phyloP scores from a whole-genome alignment of 2,888 invertebrate genomes.

The Drosophila greeni region DNA sequence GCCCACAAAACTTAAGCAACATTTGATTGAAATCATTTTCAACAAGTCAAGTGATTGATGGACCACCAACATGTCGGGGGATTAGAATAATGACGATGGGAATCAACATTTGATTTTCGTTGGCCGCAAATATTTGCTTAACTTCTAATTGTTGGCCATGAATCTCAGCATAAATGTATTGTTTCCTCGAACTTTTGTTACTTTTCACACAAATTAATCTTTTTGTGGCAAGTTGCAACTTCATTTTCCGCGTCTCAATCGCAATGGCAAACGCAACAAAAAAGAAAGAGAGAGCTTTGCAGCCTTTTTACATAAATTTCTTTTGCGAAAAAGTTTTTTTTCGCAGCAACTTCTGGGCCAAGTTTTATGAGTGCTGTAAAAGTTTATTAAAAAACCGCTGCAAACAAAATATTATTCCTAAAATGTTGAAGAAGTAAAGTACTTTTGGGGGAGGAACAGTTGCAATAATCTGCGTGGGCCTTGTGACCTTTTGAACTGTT shows the following conservation, averaged over 20 bases:
- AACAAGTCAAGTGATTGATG: slow-evolving; percentile 54
- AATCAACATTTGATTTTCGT: slow-evolving; percentile 50
- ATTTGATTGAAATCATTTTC: slow-evolving; percentile 53
- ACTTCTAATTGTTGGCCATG: slow-evolving; percentile 19
- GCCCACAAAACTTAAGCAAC: slow-evolving; percentile 49
- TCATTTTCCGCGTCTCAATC: slow-evolving; percentile 49
- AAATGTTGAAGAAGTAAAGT: slow-evolving; percentile 38
- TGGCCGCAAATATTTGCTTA: slow-evolving; percentile 28
- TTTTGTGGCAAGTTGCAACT: slow-evolving; percentile 45
- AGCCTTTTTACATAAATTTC: slow-evolving; percentile 66
- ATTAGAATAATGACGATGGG: slow-evolving; percentile 47
- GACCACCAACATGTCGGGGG: slow-evolving; percentile 39
- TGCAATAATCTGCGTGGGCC: slow-evolving; percentile 12
- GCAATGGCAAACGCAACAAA: slow-evolving; percentile 14
- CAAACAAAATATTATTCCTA: slow-evolving; percentile 66
- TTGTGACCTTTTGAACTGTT: slow-evolving; percentile 30
- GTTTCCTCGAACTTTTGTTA: slow-evolving; percentile 14
- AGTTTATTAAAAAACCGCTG: slow-evolving; percentile 61
- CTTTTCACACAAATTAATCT: slow-evolving; percentile 55
- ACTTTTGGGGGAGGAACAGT: slow-evolving; percentile 10
- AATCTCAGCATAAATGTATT: slow-evolving; percentile 22
- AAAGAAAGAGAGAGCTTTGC: slow-evolving; percentile 20
- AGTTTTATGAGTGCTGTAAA: slow-evolving; percentile 68
- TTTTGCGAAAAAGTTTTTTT: slow-evolving; percentile 51
- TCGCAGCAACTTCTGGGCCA: slow-evolving; percentile 50